These are phyloP conservation scores for Cloeon dipterum DNA, from an alignment of 2,888 invertebrate genomes.

Conservation along the genomic window DNA sequence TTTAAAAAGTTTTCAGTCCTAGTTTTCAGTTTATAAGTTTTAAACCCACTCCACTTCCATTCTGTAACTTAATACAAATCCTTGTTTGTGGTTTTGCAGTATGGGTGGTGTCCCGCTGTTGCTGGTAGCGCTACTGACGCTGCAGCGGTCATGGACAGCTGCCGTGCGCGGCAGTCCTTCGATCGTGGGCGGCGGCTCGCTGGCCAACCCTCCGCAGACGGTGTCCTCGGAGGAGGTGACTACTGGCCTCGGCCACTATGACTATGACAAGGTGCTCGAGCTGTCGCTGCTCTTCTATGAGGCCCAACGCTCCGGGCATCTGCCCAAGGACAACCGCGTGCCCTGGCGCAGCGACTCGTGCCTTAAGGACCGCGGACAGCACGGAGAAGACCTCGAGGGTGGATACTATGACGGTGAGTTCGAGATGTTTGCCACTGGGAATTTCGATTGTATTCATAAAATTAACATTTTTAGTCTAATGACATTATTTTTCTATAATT, in stretches of 20 bases:
- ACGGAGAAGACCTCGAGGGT: conserved; percentile 28
- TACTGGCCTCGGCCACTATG: conserved; percentile 10
- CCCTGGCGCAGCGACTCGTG: conserved; percentile 29
- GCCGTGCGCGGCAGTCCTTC: neutral
- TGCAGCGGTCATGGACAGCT: neutral
- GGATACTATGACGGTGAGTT: conserved; percentile 32
- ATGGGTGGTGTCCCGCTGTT: too few species aligned
- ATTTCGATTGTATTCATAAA: too few species aligned
- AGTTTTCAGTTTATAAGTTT: too few species aligned
- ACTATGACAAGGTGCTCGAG: conserved; percentile 23
- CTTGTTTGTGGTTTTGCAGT: too few species aligned
- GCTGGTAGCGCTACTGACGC: neutral
- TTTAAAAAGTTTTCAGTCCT: too few species aligned
- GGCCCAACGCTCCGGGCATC: conserved; percentile 27
- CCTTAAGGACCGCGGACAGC: conserved; percentile 20
- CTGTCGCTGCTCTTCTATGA: conserved; percentile 29
- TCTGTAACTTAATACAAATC: too few species aligned
- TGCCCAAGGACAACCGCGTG: conserved; percentile 24
- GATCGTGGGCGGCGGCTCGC: neutral
- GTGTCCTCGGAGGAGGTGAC: conserved; percentile 2
- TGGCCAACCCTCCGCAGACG: neutral
- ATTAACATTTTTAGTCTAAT: too few species aligned
- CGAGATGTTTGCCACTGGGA: too few species aligned
- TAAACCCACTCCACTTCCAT: too few species aligned
- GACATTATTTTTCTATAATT: too few species aligned